Evolutionary conservation across 1,140 invertebrate species (phyloP).

Genomic region (Ceratitis capitata): DNA sequence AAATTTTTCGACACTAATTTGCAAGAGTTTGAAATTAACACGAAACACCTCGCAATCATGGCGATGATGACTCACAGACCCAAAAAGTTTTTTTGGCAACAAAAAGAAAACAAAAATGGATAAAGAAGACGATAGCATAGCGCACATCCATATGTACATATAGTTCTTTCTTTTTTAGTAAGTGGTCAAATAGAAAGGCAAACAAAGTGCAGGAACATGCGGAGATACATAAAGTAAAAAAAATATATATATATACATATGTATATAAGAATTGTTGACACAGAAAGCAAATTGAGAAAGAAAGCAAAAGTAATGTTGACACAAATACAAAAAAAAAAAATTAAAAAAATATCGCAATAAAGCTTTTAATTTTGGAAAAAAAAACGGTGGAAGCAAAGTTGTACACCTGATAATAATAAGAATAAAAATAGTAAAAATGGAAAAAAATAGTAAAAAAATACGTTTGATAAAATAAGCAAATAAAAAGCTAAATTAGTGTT

Average conservation of each 20-base stretch:
- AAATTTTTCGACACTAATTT: neutral
- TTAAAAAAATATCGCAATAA: no score
- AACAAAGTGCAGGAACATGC: neutral
- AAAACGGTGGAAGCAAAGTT: no score
- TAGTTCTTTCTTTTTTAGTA: neutral
- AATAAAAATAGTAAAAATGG: no score
- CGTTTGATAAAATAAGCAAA: neutral
- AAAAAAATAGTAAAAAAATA: neutral
- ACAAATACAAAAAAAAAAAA: neutral
- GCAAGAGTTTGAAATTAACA: constrained; percentile 4
- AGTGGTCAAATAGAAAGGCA: neutral
- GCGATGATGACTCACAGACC: neutral
- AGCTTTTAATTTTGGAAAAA: no score
- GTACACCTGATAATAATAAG: no score
- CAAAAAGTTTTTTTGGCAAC: constrained; percentile 11
- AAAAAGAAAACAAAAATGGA: neutral
- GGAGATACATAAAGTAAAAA: neutral
- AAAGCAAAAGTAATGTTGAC: neutral
- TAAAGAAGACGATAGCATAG: neutral
- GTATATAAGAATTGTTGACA: neutral
- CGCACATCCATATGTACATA: neutral
- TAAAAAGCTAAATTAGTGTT: neutral
- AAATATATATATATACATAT: neutral
- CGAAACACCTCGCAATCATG: neutral
- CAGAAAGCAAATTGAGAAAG: neutral